Base-by-base conservation (phyloP, 2,113 vertebrate genomes). In the Sorex fumeus region DNA sequence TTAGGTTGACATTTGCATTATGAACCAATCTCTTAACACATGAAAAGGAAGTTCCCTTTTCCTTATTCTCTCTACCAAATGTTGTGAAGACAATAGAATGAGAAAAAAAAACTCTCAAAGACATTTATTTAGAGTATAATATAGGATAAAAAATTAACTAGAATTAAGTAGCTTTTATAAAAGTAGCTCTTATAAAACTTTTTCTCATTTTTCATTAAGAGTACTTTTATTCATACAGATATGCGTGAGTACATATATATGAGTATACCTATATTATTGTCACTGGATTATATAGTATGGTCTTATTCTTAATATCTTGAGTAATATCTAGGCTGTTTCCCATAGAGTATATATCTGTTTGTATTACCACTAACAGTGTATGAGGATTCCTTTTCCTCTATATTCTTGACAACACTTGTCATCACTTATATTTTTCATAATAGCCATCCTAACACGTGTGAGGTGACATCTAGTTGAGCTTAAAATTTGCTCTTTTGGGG, bases 241-340 rank as follows among this genome's bases (percentile, higher is more conserved):
- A 23, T 62, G 15, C 60, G 5, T 62, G 8, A 15, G 19, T 62
- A 62, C 60, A 62, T 66, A 66, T 30, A 66, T 66, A 66, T 13
- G 28, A 66, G 21, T 66, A 27, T 28, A 30, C 28, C 64, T 25
- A 66, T 27, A 60, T 60, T 60, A 60, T 60, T 60, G 57, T 23
- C 57, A 60, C 21, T 66, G 64, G 28, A 30, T 13, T 28, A 11
- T 28, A n/a, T 66, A 25, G 10, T 4, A 36, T 18, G 66, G n/a
- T 45, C 60, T 71, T 34, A 21, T 80, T 69, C 74, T 90, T 69
- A 80, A 75, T 60, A 70, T 90, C 57, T n/a, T 64, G 66, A 72
- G 15, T 19, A 64, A 66, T 4, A 45, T 71, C 53, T 75, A 50
- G 3, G 28, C 2, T 36, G 30, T 30, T 86, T 34, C 85, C 66